phyloP scores from a whole-genome alignment of 2,888 invertebrate species.

The Trachelus tabidus region DNA sequence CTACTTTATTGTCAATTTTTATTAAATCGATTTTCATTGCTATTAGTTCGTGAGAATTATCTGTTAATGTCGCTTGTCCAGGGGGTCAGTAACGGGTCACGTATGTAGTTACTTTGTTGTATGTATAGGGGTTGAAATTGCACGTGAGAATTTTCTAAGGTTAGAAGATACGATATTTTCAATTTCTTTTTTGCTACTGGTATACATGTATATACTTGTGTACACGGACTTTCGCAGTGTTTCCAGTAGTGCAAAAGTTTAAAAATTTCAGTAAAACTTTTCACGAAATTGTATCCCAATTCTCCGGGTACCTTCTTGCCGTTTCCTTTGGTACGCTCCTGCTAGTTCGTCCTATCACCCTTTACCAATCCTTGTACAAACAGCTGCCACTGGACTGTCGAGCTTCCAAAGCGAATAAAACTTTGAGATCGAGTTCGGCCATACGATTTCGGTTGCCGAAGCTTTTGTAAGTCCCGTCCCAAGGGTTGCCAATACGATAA shows the following conservation, averaged over 20 bases:
- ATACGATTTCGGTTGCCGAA: neutral
- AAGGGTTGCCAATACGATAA: neutral
- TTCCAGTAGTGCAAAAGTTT: neutral
- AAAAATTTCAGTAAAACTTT: neutral
- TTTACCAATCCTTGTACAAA: neutral
- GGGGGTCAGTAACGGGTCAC: neutral
- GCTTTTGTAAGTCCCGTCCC: neutral
- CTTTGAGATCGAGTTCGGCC: neutral
- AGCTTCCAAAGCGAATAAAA: neutral
- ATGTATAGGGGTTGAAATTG: neutral
- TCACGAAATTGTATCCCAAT: neutral
- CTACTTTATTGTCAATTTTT: constrained; percentile 25
- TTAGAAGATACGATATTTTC: neutral
- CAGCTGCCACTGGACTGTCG: neutral
- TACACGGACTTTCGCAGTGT: neutral
- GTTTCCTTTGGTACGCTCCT: neutral
- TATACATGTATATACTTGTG: neutral
- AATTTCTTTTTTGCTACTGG: neutral
- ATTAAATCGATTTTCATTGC: neutral
- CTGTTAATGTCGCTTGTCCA: neutral
- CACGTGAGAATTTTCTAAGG: neutral
- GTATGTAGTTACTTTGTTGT: neutral
- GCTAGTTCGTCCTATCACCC: neutral
- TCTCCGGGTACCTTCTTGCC: neutral
- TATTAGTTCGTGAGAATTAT: neutral